Evolutionary conservation across 1,140 invertebrate genomes (phyloP).

Genomic region (Agraylea sexmaculata): DNA sequence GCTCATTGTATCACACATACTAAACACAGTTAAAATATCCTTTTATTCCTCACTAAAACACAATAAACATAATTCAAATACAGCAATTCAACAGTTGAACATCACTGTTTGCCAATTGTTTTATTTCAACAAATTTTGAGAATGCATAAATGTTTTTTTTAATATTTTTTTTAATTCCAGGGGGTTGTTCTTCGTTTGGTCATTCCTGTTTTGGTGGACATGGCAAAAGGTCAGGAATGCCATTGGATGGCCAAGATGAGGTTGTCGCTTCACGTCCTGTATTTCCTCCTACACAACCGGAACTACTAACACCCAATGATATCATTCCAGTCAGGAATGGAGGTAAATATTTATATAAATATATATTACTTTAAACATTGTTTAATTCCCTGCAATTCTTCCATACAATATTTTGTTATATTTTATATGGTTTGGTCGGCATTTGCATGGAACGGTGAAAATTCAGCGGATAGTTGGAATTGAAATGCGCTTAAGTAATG

Average conservation of each 20-base stretch:
- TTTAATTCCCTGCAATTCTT: not conserved
- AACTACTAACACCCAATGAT: constrained; percentile 27
- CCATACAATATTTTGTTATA: not conserved
- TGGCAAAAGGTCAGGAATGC: constrained; percentile 48
- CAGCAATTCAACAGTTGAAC: too few species aligned
- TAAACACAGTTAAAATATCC: too few species aligned
- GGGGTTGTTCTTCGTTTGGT: constrained; percentile 49
- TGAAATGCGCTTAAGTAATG: too few species aligned
- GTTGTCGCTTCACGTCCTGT: constrained; percentile 26
- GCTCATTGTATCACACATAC: too few species aligned
- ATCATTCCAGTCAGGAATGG: constrained; percentile 34
- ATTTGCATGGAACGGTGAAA: too few species aligned
- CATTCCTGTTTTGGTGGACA: constrained; percentile 55
- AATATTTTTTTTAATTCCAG: constrained; percentile 29
- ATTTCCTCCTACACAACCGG: constrained; percentile 27
- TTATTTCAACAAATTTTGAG: too few species aligned
- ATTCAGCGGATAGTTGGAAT: too few species aligned
- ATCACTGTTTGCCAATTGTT: too few species aligned
- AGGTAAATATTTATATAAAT: constrained; percentile 23
- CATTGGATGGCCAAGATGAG: constrained; percentile 27
- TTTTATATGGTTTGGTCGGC: too few species aligned
- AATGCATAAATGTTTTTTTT: constrained; percentile 3
- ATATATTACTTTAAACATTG: not conserved
- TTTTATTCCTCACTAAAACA: too few species aligned
- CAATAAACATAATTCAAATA: too few species aligned